Conservation (phyloP, 2,888 invertebrate genomes). For the Sphaerophoria rueppellii region DNA sequence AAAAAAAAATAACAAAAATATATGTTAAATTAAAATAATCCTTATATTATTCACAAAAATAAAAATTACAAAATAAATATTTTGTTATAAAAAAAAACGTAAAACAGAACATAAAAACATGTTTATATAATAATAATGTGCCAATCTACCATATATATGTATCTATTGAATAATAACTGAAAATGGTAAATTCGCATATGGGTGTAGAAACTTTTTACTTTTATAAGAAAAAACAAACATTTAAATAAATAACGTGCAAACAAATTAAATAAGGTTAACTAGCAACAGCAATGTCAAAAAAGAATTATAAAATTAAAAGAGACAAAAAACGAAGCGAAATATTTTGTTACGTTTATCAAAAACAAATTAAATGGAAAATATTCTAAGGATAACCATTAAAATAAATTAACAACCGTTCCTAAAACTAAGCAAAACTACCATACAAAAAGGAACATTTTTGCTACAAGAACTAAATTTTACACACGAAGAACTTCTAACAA, state of each 20-base stretch:
- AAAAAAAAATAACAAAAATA: slow-evolving; percentile 18
- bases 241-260: slow-evolving; percentile 24
- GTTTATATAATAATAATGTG: slow-evolving; percentile 46
- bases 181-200: slow-evolving; percentile 63
- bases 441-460: slow-evolving; percentile 27
- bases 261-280: slow-evolving; percentile 60
- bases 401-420: slow-evolving; percentile 58
- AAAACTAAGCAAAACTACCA: slow-evolving; percentile 37
- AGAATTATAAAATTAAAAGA: slow-evolving; percentile 39
- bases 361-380: slow-evolving; percentile 1
- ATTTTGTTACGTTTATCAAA: slow-evolving; percentile 39
- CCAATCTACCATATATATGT: slow-evolving; percentile 67
- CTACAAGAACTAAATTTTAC: slow-evolving; percentile 14
- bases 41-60: slow-evolving; percentile 37
- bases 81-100: slow-evolving; percentile 42
- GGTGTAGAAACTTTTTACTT: slow-evolving; percentile 66
- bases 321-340: slow-evolving; percentile 42
- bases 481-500: slow-evolving; percentile 10
- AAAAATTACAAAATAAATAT: slow-evolving; percentile 39
- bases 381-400: slow-evolving; percentile 8
- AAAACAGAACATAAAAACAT: slow-evolving; percentile 15
- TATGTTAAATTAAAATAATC: slow-evolving; percentile 28
- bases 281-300: slow-evolving; percentile 55
- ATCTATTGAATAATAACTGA: slow-evolving; percentile 55
- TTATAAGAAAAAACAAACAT: slow-evolving; percentile 59